Percentiles rank a stretch among this genome's conserved stretches.
These are phyloP conservation scores for Eupsittula cactorum DNA, from an alignment of 2,113 vertebrate species.

Conservation along the genomic window DNA sequence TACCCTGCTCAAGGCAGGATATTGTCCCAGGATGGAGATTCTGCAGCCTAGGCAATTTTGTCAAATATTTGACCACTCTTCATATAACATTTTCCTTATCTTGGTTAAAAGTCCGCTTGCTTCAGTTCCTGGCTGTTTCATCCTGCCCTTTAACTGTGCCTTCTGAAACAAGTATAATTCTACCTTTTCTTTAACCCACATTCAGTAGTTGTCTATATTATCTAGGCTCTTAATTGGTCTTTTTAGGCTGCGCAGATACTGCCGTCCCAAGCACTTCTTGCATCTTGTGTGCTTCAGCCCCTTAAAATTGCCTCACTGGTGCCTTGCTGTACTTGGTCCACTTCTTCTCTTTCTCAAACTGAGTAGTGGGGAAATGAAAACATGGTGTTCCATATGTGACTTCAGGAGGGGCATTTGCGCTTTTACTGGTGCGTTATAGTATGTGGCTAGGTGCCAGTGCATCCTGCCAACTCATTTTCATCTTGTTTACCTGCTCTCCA, in stretches of 20 bases:
- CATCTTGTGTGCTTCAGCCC: background rate
- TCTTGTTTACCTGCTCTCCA: background rate
- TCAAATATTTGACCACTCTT: background rate
- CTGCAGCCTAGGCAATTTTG: background rate
- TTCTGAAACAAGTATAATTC: accelerated
- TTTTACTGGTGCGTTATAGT: background rate
- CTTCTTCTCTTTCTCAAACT: background rate
- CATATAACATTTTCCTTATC: background rate
- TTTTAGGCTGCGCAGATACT: background rate
- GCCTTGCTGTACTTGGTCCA: background rate
- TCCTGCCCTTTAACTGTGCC: background rate
- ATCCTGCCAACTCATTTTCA: background rate
- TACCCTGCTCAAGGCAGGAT: background rate
- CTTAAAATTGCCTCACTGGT: background rate
- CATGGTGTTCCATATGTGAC: background rate
- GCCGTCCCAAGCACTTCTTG: background rate
- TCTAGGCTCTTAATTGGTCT: background rate
- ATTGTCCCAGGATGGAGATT: background rate
- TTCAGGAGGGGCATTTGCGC: background rate
- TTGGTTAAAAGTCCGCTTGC: background rate
- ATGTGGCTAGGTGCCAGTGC: background rate
- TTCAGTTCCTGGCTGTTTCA: background rate
- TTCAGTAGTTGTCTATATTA: accelerated
- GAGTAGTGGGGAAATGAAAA: background rate
- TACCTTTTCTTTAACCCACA: background rate